These are phyloP conservation scores for Lepeophtheirus nordmannii DNA, from an alignment of 2,888 invertebrate species.

Conservation along the genomic window DNA sequence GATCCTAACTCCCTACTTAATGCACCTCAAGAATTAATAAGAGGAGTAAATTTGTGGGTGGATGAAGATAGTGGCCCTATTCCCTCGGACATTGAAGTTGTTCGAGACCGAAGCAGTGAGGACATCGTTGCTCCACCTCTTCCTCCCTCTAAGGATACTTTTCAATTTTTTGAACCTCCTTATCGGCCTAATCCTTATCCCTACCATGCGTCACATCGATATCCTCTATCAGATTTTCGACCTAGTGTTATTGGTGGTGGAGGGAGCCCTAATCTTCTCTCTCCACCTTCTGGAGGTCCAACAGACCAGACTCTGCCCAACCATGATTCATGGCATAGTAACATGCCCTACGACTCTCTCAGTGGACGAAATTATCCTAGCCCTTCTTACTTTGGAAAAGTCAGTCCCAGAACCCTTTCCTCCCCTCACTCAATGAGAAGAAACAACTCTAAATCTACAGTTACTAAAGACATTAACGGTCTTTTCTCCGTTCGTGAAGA, in stretches of 20 bases:
- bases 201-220: background rate
- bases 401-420: background rate
- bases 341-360: background rate
- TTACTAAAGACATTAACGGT: background rate
- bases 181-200: too few species aligned
- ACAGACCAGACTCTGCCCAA: background rate
- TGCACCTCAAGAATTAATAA: background rate
- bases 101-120: background rate
- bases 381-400: background rate
- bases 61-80: slow-evolving; percentile 15
- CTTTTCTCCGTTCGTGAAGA: slow-evolving; percentile 4
- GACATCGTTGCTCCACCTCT: background rate
- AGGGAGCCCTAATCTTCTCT: background rate
- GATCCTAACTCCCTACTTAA: background rate
- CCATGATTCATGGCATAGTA: background rate
- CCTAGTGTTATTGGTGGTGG: background rate
- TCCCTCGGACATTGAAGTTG: slow-evolving; percentile 14
- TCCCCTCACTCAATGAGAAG: background rate
- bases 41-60: background rate
- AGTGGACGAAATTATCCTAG: background rate
- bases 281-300: too few species aligned
- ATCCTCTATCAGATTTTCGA: slow-evolving; percentile 16
- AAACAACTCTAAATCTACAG: too few species aligned
- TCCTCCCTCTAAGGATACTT: background rate
- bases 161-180: background rate